These are phyloP conservation scores for Uloborus diversus DNA, from an alignment of 1,140 invertebrate species.

Conservation along the genomic window DNA sequence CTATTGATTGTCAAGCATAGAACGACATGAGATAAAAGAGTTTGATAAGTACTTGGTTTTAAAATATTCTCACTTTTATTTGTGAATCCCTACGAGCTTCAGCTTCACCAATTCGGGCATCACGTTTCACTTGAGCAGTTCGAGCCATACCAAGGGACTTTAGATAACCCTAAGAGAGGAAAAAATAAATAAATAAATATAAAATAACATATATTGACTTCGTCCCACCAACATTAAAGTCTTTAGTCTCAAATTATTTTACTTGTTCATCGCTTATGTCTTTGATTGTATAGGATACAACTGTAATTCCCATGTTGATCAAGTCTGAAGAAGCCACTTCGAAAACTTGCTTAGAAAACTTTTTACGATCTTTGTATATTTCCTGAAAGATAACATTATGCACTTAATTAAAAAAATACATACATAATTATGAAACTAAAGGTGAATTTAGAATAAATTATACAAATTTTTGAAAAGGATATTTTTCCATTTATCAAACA, in stretches of 20 bases:
- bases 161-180: slow-evolving; percentile 83
- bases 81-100: slow-evolving; percentile 84
- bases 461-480: no score
- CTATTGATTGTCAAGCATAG: no score
- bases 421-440: no score
- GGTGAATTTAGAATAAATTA: no score
- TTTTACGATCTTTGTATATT: slow-evolving; percentile 98
- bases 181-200: background rate
- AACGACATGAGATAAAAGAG: no score
- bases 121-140: slow-evolving; percentile 95
- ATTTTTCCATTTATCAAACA: background rate
- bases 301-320: slow-evolving; percentile 98
- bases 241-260: no score
- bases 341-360: slow-evolving; percentile 97
- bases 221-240: no score
- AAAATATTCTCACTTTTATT: slow-evolving; percentile 72
- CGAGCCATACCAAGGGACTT: slow-evolving; percentile 94
- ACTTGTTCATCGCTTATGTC: slow-evolving; percentile 89
- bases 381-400: slow-evolving; percentile 73
- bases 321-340: slow-evolving; percentile 92
- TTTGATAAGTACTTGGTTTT: no score
- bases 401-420: no score
- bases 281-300: slow-evolving; percentile 97
- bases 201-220: slow-evolving; percentile 1
- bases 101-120: slow-evolving; percentile 95